Conservation (phyloP, 2,888 invertebrate species). For the Aphelenchoides bicaudatus region DNA sequence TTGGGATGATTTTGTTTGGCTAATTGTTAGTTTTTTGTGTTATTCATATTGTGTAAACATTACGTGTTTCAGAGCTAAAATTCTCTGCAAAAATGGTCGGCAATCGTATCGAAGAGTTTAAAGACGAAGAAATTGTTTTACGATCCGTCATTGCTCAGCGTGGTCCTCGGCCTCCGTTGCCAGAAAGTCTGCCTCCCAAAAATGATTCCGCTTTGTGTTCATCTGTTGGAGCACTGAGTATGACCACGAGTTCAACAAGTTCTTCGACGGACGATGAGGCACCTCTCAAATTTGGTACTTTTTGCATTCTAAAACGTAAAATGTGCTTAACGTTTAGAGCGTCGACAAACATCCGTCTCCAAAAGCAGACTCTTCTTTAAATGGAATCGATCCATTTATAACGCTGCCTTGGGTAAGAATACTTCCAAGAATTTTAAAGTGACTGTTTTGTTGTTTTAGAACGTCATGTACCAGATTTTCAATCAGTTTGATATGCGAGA, state of each 20-base stretch:
- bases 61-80: no score
- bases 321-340: background rate
- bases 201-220: slow-evolving; percentile 6
- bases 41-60: no score
- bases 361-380: background rate
- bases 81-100: no score
- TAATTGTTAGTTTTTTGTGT: no score
- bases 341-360: slow-evolving; percentile 6
- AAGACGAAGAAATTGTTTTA: slow-evolving; percentile 24
- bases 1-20: no score
- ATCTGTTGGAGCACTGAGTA: background rate
- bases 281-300: slow-evolving; percentile 12
- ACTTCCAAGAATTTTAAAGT: no score
- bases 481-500: slow-evolving; percentile 26
- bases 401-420: slow-evolving; percentile 29
- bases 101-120: no score
- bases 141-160: slow-evolving; percentile 25
- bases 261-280: background rate
- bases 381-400: slow-evolving; percentile 16
- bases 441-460: no score
- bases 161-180: slow-evolving; percentile 23
- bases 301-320: no score
- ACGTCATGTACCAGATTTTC: slow-evolving; percentile 31
- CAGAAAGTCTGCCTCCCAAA: slow-evolving; percentile 27
- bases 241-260: slow-evolving; percentile 9